Evolutionary conservation across 2,797 vertebrate species (phyloP).

Genomic region (Rhinophrynus dorsalis): DNA sequence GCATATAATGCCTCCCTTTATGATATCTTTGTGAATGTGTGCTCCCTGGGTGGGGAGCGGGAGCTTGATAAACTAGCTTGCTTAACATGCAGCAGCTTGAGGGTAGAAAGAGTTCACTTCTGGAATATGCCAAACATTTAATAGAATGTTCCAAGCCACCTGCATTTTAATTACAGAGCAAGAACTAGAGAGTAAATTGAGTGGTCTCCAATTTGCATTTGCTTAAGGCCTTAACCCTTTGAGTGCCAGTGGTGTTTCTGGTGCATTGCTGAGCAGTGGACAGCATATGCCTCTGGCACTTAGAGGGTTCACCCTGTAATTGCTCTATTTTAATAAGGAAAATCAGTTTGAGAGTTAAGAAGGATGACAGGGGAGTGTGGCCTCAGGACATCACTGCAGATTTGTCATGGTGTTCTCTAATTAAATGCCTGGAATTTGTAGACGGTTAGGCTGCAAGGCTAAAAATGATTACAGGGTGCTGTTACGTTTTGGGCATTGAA

Average conservation of each 20-base stretch:
- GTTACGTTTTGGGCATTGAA: background rate
- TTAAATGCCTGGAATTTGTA: conserved; percentile 9
- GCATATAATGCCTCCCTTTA: no score
- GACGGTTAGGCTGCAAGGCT: background rate
- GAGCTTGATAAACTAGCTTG: no score
- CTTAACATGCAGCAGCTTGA: background rate
- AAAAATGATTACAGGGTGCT: background rate
- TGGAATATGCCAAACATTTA: background rate
- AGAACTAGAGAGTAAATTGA: background rate
- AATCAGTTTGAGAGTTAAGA: background rate
- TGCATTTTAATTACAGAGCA: conserved; percentile 27
- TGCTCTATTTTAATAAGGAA: conserved; percentile 16
- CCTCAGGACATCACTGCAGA: conserved; percentile 4
- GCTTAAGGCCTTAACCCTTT: background rate
- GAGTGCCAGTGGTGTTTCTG: no score
- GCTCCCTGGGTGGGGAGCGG: no score
- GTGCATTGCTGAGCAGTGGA: no score
- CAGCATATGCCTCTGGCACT: no score
- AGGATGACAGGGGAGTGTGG: background rate
- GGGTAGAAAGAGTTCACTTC: background rate
- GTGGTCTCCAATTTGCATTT: background rate
- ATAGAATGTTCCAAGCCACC: conserved; percentile 7
- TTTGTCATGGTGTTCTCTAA: conserved; percentile 17
- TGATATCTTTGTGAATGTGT: no score
- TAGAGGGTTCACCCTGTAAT: conserved; percentile 39